Percentiles rank a stretch among this genome's conserved stretches.
phyloP scores from a whole-genome alignment of 92 coral and sea anemone species.

The Epizoanthus rinbou region DNA sequence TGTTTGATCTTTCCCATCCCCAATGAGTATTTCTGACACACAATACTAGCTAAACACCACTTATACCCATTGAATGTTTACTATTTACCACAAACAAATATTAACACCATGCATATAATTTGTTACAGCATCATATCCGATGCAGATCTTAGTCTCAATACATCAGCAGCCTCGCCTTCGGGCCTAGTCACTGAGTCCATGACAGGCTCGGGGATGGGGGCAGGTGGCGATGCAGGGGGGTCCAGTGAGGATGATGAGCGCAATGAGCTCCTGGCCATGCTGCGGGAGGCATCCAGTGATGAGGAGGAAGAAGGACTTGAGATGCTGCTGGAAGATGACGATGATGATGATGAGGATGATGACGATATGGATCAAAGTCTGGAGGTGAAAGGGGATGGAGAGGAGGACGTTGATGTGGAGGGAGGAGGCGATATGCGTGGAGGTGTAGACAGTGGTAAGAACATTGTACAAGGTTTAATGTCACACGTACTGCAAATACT shows the following conservation, averaged over 20 bases:
- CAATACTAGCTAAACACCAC: no score
- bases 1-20: background rate
- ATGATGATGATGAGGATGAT: slow-evolving; percentile 68
- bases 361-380: slow-evolving; percentile 50
- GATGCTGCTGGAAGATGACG: slow-evolving; percentile 69
- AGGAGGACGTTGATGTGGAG: slow-evolving; percentile 44
- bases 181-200: slow-evolving; percentile 32
- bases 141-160: slow-evolving; percentile 63
- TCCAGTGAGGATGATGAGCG: slow-evolving; percentile 84
- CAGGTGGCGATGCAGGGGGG: slow-evolving; percentile 37
- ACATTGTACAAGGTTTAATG: background rate
- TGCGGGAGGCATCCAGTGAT: slow-evolving; percentile 97
- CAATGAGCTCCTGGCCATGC: slow-evolving; percentile 86
- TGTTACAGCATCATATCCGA: slow-evolving; percentile 65
- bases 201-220: slow-evolving; percentile 46
- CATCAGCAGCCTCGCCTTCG: slow-evolving; percentile 72
- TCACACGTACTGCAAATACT: background rate
- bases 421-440: slow-evolving; percentile 63
- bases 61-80: no score
- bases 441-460: slow-evolving; percentile 56
- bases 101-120: background rate
- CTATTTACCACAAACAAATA: background rate
- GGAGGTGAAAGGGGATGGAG: slow-evolving; percentile 27
- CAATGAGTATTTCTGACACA: background rate
- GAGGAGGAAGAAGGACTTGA: slow-evolving; percentile 84